Percentiles rank a stretch among this genome's conserved stretches.
Conservation (phyloP, 2,797 vertebrate species). For the Pygocentrus nattereri region DNA sequence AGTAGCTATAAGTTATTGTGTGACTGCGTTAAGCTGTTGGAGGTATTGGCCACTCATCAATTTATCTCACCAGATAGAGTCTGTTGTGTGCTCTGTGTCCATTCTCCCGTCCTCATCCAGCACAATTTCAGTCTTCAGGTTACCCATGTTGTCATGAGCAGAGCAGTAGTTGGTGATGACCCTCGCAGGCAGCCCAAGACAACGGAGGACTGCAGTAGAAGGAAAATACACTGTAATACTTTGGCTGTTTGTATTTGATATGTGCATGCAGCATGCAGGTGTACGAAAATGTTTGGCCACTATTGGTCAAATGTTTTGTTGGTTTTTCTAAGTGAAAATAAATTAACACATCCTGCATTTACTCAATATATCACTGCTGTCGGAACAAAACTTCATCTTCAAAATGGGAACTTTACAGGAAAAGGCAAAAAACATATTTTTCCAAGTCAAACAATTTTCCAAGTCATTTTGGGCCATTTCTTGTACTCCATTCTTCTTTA, state of each 20-base stretch:
- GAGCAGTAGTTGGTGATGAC: constrained; percentile 89
- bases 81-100: constrained; percentile 78
- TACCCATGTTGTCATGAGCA: constrained; percentile 90
- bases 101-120: constrained; percentile 75
- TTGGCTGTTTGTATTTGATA: background rate
- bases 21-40: background rate
- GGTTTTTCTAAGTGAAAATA: too few species aligned
- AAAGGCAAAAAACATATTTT: too few species aligned
- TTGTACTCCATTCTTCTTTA: too few species aligned
- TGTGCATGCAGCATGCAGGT: too few species aligned
- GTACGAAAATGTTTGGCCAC: too few species aligned
- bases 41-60: background rate
- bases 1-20: background rate
- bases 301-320: too few species aligned
- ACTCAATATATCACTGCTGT: too few species aligned
- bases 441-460: too few species aligned
- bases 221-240: background rate
- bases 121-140: constrained; percentile 84
- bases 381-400: too few species aligned
- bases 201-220: constrained; percentile 84
- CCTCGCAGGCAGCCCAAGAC: constrained; percentile 87
- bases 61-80: constrained; percentile 88
- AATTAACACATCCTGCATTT: too few species aligned
- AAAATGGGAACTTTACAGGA: too few species aligned
- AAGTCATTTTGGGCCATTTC: too few species aligned